Evolutionary conservation across 2,113 vertebrate genomes (phyloP).

Genomic region (Pelecanoides urinatrix): DNA sequence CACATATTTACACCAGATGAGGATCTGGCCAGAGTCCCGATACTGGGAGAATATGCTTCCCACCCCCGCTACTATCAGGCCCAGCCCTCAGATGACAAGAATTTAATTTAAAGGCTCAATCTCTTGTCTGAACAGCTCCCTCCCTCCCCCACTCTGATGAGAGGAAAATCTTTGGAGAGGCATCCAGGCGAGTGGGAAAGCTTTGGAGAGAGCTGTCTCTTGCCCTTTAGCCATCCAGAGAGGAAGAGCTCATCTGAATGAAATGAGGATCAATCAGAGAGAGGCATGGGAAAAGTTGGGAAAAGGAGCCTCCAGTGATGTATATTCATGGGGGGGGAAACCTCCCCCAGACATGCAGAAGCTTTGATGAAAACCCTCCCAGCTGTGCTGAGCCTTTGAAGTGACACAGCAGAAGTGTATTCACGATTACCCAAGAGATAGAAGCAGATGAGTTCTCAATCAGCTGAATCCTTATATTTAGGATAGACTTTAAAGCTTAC

Average conservation of each 20-base stretch:
- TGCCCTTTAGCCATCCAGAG: slow-evolving; percentile 64
- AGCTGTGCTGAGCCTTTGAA: slow-evolving; percentile 65
- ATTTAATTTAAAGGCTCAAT: slow-evolving; percentile 64
- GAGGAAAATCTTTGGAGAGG: slow-evolving; percentile 55
- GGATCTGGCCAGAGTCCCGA: not conserved
- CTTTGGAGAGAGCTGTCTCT: slow-evolving; percentile 59
- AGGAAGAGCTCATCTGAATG: slow-evolving; percentile 68
- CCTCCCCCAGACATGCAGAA: slow-evolving; percentile 67
- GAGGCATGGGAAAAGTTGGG: slow-evolving; percentile 65
- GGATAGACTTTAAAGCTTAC: slow-evolving; percentile 42
- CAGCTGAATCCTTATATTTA: slow-evolving; percentile 51
- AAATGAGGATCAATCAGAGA: slow-evolving; percentile 64
- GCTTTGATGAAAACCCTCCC: slow-evolving; percentile 69
- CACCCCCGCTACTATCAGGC: slow-evolving; percentile 54
- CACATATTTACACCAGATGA: not conserved
- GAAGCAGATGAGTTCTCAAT: slow-evolving; percentile 55
- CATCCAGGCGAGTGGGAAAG: slow-evolving; percentile 63
- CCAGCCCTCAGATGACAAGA: slow-evolving; percentile 62
- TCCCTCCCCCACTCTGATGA: slow-evolving; percentile 50
- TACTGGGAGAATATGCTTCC: slow-evolving; percentile 34
- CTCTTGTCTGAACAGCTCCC: slow-evolving; percentile 70
- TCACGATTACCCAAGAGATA: slow-evolving; percentile 53
- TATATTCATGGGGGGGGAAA: slow-evolving; percentile 67
- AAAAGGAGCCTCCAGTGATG: slow-evolving; percentile 68
- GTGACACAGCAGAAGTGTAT: slow-evolving; percentile 54